Evolutionary conservation across 1,140 invertebrate species (phyloP).

Genomic region (Thaumetopoea pityocampa): DNA sequence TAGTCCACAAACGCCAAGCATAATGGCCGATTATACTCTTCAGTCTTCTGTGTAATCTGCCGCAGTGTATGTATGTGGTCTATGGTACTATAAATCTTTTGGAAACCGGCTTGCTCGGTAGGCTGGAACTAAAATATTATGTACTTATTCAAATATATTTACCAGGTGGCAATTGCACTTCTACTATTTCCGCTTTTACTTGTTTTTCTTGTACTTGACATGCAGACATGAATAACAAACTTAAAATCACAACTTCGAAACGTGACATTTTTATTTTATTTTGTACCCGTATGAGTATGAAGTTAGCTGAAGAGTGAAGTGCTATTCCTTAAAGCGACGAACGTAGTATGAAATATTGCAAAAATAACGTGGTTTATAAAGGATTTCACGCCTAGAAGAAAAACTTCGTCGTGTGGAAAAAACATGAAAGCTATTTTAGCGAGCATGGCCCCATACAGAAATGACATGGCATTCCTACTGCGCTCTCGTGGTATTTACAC

Average conservation of each 20-base stretch:
- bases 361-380: conserved; percentile 3
- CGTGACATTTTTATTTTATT: conserved; percentile 1
- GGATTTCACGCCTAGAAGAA: neutral
- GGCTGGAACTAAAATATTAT: too few relatives aligned
- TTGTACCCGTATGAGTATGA: too few relatives aligned
- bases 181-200: conserved; percentile 48
- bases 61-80: too few relatives aligned
- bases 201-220: conserved; percentile 35
- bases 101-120: too few relatives aligned
- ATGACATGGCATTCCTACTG: conserved; percentile 12
- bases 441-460: neutral
- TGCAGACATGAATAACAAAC: conserved; percentile 28
- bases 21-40: too few relatives aligned
- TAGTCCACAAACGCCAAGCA: too few relatives aligned
- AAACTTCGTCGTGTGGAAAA: neutral
- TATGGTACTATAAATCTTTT: too few relatives aligned
- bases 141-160: too few relatives aligned
- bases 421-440: conserved; percentile 23
- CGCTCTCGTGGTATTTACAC: conserved; percentile 13
- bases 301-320: too few relatives aligned
- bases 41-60: too few relatives aligned
- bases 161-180: conserved; percentile 55
- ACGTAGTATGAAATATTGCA: conserved; percentile 7
- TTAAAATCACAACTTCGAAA: conserved; percentile 7
- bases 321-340: conserved; percentile 2